Percentiles rank a stretch among this genome's conserved stretches.
These are phyloP conservation scores for Pollenia griseotomentosa DNA, from an alignment of 2,888 invertebrate species.

Conservation along the genomic window DNA sequence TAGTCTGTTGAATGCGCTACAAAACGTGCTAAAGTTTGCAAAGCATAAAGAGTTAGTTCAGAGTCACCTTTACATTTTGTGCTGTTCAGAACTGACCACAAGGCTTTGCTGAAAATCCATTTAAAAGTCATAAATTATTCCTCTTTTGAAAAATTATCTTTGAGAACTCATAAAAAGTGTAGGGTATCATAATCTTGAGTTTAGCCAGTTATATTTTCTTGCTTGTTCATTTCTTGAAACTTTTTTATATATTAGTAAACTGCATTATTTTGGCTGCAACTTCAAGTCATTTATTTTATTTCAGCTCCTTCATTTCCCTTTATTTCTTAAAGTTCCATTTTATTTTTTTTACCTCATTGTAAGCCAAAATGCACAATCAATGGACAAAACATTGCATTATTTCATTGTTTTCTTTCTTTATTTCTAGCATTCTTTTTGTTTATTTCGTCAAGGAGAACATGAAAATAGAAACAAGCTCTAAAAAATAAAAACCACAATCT, in stretches of 20 bases:
- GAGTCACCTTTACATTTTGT: too few species aligned
- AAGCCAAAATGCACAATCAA: conserved; percentile 57
- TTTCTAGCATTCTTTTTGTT: not conserved
- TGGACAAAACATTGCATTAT: conserved; percentile 36
- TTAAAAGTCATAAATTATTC: too few species aligned
- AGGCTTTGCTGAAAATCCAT: too few species aligned
- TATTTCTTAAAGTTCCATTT: conserved; percentile 6
- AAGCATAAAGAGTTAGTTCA: too few species aligned
- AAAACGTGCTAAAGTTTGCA: too few species aligned
- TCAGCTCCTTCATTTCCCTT: not conserved
- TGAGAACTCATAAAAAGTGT: too few species aligned
- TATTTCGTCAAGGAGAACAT: conserved; percentile 22
- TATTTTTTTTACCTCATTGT: conserved; percentile 41
- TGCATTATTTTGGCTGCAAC: conserved; percentile 4
- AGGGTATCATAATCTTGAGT: too few species aligned
- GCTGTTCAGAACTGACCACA: too few species aligned
- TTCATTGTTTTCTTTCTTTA: not conserved
- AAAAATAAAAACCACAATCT: conserved; percentile 42
- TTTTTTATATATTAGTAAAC: not conserved
- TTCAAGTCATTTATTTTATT: not conserved
- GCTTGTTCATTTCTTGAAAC: not conserved
- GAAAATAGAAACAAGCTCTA: conserved; percentile 4
- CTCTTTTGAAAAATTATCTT: too few species aligned
- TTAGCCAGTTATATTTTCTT: not conserved
- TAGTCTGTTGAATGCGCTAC: too few species aligned